Conservation (phyloP, 2,113 vertebrate species). For the Microcebus jonahi region DNA sequence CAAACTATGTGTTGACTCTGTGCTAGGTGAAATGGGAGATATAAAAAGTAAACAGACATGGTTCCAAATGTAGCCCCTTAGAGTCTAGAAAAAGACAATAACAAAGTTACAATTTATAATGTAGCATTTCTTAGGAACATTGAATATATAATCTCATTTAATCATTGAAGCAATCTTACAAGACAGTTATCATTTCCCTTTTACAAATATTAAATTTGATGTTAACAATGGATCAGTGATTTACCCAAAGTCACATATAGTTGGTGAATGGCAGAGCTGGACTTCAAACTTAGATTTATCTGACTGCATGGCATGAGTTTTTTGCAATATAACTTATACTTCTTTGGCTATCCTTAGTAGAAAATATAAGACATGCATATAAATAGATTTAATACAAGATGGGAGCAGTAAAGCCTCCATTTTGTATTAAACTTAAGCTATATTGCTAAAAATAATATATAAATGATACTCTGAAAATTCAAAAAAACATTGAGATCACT, state of each 20-base stretch:
- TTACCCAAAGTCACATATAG: not conserved
- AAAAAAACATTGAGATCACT: not conserved
- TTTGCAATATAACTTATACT: not conserved
- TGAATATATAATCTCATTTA: not conserved
- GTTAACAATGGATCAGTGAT: not conserved
- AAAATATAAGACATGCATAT: not conserved
- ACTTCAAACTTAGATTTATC: conserved; percentile 14
- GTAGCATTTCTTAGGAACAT: not conserved
- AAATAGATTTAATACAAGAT: not conserved
- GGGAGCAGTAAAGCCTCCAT: not conserved
- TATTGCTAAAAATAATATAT: not conserved
- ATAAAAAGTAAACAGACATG: not conserved
- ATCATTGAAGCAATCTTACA: not conserved
- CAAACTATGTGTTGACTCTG: not conserved
- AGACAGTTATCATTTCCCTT: not conserved
- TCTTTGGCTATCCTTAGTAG: not conserved
- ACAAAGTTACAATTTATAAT: not conserved
- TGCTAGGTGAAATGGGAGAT: not conserved
- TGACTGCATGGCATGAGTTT: not conserved
- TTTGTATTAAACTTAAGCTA: too few relatives aligned
- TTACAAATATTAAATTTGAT: conserved; percentile 33
- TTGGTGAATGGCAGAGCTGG: not conserved
- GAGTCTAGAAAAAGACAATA: not conserved
- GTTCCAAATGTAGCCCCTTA: not conserved
- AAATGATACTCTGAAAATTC: not conserved